phyloP scores from a whole-genome alignment of 53 echinoderm and acorn worm genomes.

The Holothuria scabra region DNA sequence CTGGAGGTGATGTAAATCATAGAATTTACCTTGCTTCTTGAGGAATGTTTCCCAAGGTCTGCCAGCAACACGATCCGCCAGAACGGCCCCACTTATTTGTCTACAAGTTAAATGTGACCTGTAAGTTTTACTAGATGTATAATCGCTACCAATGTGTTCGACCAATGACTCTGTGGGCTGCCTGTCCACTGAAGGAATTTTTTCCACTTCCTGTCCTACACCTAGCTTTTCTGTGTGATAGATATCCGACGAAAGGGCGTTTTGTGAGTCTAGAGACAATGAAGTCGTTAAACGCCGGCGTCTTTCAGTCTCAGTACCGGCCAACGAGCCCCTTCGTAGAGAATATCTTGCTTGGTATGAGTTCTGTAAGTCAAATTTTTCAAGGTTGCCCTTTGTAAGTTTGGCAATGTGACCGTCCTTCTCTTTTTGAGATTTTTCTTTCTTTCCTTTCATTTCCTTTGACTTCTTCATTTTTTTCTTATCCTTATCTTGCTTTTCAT shows the following conservation, averaged over 20 bases:
- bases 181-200: no score
- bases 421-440: neutral
- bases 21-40: constrained; percentile 41
- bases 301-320: neutral
- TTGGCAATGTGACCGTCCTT: constrained; percentile 45
- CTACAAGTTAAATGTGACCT: neutral
- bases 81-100: constrained; percentile 54
- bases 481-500: constrained; percentile 31
- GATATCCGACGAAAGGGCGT: no score
- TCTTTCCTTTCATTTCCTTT: neutral
- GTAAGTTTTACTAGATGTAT: no score
- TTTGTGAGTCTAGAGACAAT: neutral
- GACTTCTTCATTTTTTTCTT: neutral
- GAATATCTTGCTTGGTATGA: neutral
- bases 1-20: constrained; percentile 65
- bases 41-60: constrained; percentile 79
- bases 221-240: no score
- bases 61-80: constrained; percentile 84
- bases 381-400: constrained; percentile 67
- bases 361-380: constrained; percentile 51
- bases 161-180: no score
- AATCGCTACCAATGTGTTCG: no score
- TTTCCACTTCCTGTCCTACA: no score
- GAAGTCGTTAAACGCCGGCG: neutral
- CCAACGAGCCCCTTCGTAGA: neutral